Conservation (phyloP, 2,113 vertebrate species). For the Tetrax tetrax region DNA sequence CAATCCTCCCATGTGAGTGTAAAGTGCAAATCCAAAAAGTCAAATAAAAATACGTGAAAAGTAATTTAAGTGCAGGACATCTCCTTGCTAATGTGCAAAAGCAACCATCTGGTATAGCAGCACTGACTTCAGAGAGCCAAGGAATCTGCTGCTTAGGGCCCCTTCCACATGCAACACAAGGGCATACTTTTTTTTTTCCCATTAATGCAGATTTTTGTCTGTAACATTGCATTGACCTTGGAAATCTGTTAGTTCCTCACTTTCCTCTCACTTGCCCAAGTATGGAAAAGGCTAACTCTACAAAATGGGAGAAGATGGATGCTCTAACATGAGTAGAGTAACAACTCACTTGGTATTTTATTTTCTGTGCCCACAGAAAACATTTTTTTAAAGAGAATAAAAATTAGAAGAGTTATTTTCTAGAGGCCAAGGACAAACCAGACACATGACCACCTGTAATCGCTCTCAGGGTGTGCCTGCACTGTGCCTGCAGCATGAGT, state of each 20-base stretch:
- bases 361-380: neutral
- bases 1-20: neutral
- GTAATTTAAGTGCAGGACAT: neutral
- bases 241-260: neutral
- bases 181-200: rapidly evolving
- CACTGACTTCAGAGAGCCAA: neutral
- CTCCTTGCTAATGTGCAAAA: neutral
- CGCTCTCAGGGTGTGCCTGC: neutral
- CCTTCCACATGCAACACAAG: neutral
- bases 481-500: neutral
- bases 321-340: neutral
- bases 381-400: neutral
- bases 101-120: neutral
- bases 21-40: constrained; percentile 30
- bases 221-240: neutral
- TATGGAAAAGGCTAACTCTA: neutral
- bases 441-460: neutral
- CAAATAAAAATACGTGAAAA: constrained; percentile 39
- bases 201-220: neutral
- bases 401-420: neutral
- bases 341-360: neutral
- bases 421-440: neutral
- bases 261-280: neutral
- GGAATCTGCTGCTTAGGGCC: neutral
- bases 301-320: neutral